Percentiles rank a stretch among this genome's conserved stretches.
Evolutionary conservation across 2,113 vertebrate species (phyloP).

Genomic region (Tricholaema leucomelas): DNA sequence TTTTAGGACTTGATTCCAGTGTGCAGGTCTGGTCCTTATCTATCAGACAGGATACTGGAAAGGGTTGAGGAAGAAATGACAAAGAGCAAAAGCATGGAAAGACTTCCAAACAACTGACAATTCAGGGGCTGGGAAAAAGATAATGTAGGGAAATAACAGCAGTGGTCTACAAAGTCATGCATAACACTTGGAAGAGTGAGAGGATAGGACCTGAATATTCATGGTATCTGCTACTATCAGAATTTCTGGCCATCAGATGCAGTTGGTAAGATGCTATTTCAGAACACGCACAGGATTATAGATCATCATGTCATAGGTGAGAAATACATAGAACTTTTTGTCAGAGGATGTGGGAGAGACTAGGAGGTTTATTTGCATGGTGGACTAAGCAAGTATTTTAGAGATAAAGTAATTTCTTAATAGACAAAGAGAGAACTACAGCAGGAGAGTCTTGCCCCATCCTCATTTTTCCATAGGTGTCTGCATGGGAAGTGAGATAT

Average conservation of each 20-base stretch:
- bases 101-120: not conserved
- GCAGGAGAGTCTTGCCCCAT: not conserved
- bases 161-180: not conserved
- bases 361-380: not conserved
- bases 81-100: not conserved
- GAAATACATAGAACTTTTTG: not conserved
- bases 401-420: not conserved
- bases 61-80: not conserved
- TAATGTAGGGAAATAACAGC: not conserved
- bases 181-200: not conserved
- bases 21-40: not conserved
- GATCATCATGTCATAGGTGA: not conserved
- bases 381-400: not conserved
- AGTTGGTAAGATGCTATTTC: not conserved
- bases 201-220: not conserved
- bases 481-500: not conserved
- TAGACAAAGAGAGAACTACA: not conserved
- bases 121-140: too few species aligned
- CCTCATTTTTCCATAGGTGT: not conserved
- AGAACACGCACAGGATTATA: not conserved
- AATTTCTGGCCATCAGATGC: not conserved
- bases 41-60: not conserved
- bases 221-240: not conserved
- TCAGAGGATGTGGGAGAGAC: not conserved
- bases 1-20: not conserved